Percentiles rank a stretch among this genome's conserved stretches.
Conservation (phyloP, 2,113 vertebrate species). For the Campylomormyrus numenius region DNA sequence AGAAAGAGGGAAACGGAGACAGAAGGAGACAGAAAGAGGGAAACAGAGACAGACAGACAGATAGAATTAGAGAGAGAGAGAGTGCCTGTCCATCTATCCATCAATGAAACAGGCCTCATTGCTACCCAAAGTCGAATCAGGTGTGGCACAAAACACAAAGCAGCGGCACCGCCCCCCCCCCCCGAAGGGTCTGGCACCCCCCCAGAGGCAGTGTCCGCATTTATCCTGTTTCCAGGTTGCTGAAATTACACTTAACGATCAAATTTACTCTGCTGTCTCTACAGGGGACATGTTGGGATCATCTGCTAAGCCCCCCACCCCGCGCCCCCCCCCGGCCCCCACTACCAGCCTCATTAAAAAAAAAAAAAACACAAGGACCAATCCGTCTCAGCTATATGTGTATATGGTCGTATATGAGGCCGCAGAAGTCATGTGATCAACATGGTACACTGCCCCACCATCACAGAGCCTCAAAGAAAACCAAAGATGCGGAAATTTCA, state of each 20-base stretch:
- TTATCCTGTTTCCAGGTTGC: neutral
- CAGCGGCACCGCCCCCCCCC: neutral
- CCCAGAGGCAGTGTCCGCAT: neutral
- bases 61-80: no score
- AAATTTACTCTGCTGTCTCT: neutral
- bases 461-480: neutral
- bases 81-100: no score
- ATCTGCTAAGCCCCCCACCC: neutral
- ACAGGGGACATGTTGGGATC: neutral
- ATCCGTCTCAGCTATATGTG: neutral
- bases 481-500: neutral
- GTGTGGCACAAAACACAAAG: no score
- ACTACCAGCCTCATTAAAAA: neutral
- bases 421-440: neutral
- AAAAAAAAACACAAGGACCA: neutral
- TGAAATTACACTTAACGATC: neutral
- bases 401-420: neutral
- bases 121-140: no score
- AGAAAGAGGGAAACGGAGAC: no score
- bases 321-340: no score
- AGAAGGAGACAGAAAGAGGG: no score
- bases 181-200: no score
- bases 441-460: neutral
- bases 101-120: no score
- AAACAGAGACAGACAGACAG: no score